Evolutionary conservation across 2,113 vertebrate species (phyloP).

Genomic region (Gyps fulvus): DNA sequence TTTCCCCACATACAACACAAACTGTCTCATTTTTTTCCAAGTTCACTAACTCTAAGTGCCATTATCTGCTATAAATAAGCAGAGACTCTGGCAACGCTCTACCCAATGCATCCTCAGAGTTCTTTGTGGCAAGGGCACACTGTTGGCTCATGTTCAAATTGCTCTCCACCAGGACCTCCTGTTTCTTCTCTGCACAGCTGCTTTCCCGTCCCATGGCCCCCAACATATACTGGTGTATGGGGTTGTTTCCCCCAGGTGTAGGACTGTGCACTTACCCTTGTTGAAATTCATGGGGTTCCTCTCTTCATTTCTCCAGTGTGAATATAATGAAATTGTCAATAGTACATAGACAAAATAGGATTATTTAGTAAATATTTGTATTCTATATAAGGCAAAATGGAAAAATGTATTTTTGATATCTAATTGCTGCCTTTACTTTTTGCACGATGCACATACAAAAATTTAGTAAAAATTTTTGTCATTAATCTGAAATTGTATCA

Average conservation of each 20-base stretch:
- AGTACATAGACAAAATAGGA: neutral
- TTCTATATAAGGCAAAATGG: neutral
- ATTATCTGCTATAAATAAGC: neutral
- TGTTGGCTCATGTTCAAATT: neutral
- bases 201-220: accelerated
- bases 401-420: neutral
- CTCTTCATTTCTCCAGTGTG: neutral
- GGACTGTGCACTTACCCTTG: neutral
- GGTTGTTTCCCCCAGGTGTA: neutral
- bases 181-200: neutral
- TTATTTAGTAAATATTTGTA: neutral
- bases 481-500: neutral
- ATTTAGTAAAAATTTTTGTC: neutral
- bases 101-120: neutral
- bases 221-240: neutral
- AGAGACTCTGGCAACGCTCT: neutral
- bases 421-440: neutral
- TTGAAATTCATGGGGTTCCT: neutral
- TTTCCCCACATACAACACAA: neutral
- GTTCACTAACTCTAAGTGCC: neutral
- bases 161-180: neutral
- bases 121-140: neutral
- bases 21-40: neutral
- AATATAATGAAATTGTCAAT: neutral
- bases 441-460: neutral